Evolutionary conservation across 2,113 vertebrate species (phyloP), one percentile per base, ranked within the genome.

Genomic region (Xiphophorus couchianus): DNA sequence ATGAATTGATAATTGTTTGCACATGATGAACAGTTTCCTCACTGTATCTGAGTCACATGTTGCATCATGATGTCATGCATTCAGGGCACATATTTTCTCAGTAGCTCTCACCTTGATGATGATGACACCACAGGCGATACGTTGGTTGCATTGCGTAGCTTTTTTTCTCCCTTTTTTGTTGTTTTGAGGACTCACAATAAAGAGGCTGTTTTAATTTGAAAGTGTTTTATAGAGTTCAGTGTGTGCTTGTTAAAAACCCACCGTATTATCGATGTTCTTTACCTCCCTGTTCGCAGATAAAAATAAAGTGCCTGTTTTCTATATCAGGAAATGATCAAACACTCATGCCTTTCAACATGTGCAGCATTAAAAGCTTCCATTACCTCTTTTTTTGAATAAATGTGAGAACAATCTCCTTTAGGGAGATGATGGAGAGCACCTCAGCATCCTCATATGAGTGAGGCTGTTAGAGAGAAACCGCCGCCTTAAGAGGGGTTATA

Each of bases 1-100:
- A 76, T 86, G 88, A 89, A 91, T 84, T 88, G 85, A 77, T 92
- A 85, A 90, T 87, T 89, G 88, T 87, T 87, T 89, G 87, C 82
- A 78, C 78, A 89, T 48, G 78, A 88, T 90, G 83, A 91, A 89
- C 81, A 67, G 86, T 84, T 88, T 90, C 51, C 85, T 84, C 80
- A 76, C 81, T 84, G 74, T 78, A 76, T 72, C 62, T 88, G 88
- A 92, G 89, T 93, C 89, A 90, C 77, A 69, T 60, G 62, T 88
- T 84, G 74, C 82, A 71, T 87, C 81, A 87, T 86, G 86, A 86
- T 87, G 81, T 83, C 84, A 87, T 80, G 84, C 69, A 76, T 58
- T 77, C 66, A 48, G 69, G 68, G 12, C 78, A 76, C 70, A 75
- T 84, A 83, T 87, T 86, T 82, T 66, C 37, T 70, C 62, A 63